Base-by-base conservation (phyloP, 1,140 invertebrate species). In the Drosophila ananassae region DNA sequence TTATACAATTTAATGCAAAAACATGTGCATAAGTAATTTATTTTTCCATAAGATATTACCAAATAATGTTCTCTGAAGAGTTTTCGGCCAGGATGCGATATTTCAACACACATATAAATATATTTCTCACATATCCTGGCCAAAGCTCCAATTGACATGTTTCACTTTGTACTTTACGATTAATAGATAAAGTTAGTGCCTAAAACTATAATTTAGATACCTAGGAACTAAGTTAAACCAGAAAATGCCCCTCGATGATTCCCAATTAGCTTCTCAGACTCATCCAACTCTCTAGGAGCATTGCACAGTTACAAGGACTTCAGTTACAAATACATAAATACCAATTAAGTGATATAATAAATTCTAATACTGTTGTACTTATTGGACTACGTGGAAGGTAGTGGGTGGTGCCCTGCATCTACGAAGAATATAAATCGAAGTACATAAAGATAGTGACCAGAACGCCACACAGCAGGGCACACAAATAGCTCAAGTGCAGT, bases 1-100 rank as follows among this genome's bases (percentile, higher is more conserved):
- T 57, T 63, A 21, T 90, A 81, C 56, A 57, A 73, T 46, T 59
- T 91, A 64, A 58, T 77, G 55, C 89, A 91, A 73, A 80, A 78
- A 55, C 44, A 68, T 51, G 22, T 51, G 52, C 41, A 76, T 64
- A 68, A 57, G 30, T 71, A 56, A 75, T 62, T 32, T 71, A 57
- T 46, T 17, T 17, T 55, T n/a, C 41, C 37, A 59, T 58, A 60
- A 44, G 32, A 25, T 46, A 6, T 47, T 46, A 8, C 12, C n/a
- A 47, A 30, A 46, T 55, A 54, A 10, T 30, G 47, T 24, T 47
- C 34, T 55, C 30, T 46, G 2, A 10, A 2, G 30, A 55, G 21
- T 46, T 2, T 9, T 28, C 34, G 22, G 51, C 62, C 62, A 56
- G 50, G 7, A 7, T 1, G 3, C 21, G 13, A 44, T 30, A 17